Conservation (phyloP, 2,888 invertebrate genomes). For the Dorcus hopei region DNA sequence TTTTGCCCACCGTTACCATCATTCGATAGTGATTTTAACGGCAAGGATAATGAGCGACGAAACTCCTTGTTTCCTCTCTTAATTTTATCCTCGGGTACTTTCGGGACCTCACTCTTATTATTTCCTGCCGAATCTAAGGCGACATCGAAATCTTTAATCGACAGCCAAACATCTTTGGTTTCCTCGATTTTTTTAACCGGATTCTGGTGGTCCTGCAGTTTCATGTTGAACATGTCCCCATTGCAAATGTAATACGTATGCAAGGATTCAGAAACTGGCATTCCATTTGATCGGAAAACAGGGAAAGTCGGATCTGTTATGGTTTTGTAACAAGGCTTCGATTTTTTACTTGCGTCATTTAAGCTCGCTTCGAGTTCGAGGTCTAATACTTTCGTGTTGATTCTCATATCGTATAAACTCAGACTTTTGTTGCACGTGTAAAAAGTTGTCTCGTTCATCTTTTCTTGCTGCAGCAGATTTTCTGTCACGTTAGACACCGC, state of each 20-base stretch:
- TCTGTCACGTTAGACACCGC: constrained; percentile 7
- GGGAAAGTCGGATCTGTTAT: constrained; percentile 79
- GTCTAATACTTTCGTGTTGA: not conserved
- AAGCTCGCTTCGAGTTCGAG: not conserved
- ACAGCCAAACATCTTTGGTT: constrained; percentile 16
- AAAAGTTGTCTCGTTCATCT: not conserved
- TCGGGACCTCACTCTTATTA: not conserved
- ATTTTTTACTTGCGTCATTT: not conserved
- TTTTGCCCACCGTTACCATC: constrained; percentile 15
- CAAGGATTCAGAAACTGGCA: constrained; percentile 68
- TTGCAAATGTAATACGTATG: constrained; percentile 68
- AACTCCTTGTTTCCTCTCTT: constrained; percentile 10
- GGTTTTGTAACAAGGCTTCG: constrained; percentile 51
- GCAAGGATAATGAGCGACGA: constrained; percentile 62
- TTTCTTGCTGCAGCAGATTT: not conserved
- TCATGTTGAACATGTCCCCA: constrained; percentile 52
- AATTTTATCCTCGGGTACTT: constrained; percentile 4
- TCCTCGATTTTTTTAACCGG: constrained; percentile 21
- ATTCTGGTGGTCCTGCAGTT: constrained; percentile 17
- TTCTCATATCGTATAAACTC: not conserved
- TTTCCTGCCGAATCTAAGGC: not conserved
- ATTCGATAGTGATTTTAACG: constrained; percentile 62
- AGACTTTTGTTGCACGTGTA: not conserved
- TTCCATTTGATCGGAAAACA: constrained; percentile 70
- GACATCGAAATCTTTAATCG: constrained; percentile 26